phyloP scores from a whole-genome alignment of 2,797 vertebrate genomes.

The Miichthys miiuy region DNA sequence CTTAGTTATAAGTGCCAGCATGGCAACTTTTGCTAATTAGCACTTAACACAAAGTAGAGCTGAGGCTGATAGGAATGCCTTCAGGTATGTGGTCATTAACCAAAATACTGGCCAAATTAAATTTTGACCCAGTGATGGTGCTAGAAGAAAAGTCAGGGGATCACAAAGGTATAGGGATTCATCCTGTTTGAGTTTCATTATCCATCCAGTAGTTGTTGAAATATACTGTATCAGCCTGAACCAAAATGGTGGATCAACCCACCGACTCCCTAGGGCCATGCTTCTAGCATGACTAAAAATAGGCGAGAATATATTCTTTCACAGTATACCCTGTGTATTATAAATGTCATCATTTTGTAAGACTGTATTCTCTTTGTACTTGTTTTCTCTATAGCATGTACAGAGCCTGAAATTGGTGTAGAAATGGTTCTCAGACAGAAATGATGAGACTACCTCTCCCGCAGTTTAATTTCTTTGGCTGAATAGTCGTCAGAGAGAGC shows the following conservation, averaged over 20 bases:
- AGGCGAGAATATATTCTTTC: neutral
- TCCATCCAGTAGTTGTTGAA: neutral
- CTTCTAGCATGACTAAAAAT: neutral
- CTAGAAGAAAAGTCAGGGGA: neutral
- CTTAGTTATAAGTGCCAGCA: neutral
- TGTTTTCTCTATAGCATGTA: neutral
- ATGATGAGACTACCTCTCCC: slow-evolving; percentile 22
- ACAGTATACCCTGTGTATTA: neutral
- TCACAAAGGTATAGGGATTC: neutral
- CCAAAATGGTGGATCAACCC: neutral
- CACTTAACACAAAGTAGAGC: neutral
- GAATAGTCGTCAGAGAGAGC: slow-evolving; percentile 30
- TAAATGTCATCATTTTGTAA: slow-evolving; percentile 20
- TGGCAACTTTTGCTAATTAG: neutral
- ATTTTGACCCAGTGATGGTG: neutral
- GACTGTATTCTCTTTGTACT: slow-evolving; percentile 25
- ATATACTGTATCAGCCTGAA: slow-evolving; percentile 10
- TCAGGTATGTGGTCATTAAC: neutral
- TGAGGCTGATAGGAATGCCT: neutral
- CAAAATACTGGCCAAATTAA: neutral
- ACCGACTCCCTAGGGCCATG: neutral
- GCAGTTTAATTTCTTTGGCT: slow-evolving; percentile 20
- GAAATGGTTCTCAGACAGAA: slow-evolving; percentile 19
- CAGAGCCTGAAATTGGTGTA: slow-evolving; percentile 4
- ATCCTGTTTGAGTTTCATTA: neutral